phyloP scores from a whole-genome alignment of 2,113 vertebrate genomes.

The Ammodytes marinus region DNA sequence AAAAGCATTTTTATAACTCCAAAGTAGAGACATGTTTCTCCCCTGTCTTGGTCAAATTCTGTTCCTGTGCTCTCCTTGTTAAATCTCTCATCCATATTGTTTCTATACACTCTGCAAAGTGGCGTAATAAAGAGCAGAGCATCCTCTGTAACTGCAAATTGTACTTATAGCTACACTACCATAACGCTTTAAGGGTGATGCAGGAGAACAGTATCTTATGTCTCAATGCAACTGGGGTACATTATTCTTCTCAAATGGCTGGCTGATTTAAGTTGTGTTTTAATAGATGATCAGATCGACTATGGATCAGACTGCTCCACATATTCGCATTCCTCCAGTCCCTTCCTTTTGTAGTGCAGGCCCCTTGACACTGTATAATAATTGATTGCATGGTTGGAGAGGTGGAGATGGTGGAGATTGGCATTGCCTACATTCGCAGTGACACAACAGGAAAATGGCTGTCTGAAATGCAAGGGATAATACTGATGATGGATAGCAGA shows the following conservation, averaged over 20 bases:
- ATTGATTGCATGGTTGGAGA: slow-evolving; percentile 47
- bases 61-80: not conserved
- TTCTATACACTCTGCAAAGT: not conserved
- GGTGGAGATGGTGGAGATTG: slow-evolving; percentile 46
- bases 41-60: not conserved
- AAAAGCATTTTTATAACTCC: slow-evolving; percentile 3
- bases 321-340: slow-evolving; percentile 20
- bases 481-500: slow-evolving; percentile 74
- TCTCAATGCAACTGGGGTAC: slow-evolving; percentile 21
- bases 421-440: slow-evolving; percentile 50
- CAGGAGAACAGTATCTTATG: slow-evolving; percentile 18
- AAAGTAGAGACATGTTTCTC: not conserved
- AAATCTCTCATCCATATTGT: slow-evolving; percentile 11
- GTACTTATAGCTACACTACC: slow-evolving; percentile 13
- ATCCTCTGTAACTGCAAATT: slow-evolving; percentile 22
- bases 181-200: slow-evolving; percentile 23
- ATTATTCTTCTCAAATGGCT: slow-evolving; percentile 32
- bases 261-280: slow-evolving; percentile 34
- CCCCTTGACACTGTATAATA: slow-evolving; percentile 37
- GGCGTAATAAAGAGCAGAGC: slow-evolving; percentile 5
- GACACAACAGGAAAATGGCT: slow-evolving; percentile 69
- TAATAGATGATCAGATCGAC: slow-evolving; percentile 43
- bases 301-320: slow-evolving; percentile 36
- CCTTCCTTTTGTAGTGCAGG: slow-evolving; percentile 28
- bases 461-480: slow-evolving; percentile 68